Evolutionary conservation across 2,888 invertebrate species (phyloP), one percentile per base, ranked within the genome.

Genomic region (Drosophila prostipennis): DNA sequence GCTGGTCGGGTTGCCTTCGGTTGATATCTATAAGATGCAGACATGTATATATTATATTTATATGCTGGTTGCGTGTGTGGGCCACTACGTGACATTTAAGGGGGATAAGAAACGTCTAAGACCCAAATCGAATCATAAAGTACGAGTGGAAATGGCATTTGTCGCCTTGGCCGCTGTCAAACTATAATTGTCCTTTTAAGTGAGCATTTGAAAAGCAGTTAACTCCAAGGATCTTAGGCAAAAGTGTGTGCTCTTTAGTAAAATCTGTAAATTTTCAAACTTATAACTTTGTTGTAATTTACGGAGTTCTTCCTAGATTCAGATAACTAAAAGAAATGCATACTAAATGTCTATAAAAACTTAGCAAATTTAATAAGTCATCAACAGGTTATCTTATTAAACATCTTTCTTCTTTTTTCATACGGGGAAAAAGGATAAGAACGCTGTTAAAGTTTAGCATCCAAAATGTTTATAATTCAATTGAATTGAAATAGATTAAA

Each of bases 111-210:
- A 65, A 71, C 72, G 69, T 74, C 79, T 74, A 77, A 85, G 77
- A 76, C 74, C 80, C 73, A 85, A 82, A 85, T 87, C 82, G 87
- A 82, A 82, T 81, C 85, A 87, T 82, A 87, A 82, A 82, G 85
- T 81, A 69, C 79, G 56, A 69, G 67, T 52, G 45, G 58, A 87
- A 72, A 69, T 64, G 48, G 39, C 39, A 53, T 43, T 72, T 64
- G 74, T 76, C 61, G 71, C 72, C 69, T 54, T 77, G 29, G 65
- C 36, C 54, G 70, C 56, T 59, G 58, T 61, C 61, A 75, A 65
- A 68, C 69, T 60, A 87, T 81, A 81, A 87, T 87, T 81, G 85
- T 64, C 70, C 39, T 72, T 80, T 81, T 73, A 80, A 83, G 60
- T 48, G 61, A 81, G 56, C 59, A 36, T 34, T 43, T 65, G 46